Evolutionary conservation across 2,888 invertebrate species (phyloP).

Genomic region (Sinohyriopsis cumingii): DNA sequence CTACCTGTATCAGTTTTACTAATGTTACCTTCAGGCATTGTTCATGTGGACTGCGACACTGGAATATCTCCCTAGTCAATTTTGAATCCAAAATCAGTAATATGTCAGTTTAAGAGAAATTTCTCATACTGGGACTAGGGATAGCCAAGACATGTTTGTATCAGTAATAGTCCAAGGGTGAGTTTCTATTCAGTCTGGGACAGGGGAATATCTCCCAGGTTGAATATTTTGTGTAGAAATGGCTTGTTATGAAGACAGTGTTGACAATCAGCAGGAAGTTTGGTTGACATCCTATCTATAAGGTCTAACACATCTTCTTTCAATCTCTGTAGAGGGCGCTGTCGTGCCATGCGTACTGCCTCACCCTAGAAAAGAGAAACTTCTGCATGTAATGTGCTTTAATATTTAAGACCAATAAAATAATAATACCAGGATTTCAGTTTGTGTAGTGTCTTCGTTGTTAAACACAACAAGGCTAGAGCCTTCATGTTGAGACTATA

Average conservation of each 20-base stretch:
- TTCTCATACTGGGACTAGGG: too few species aligned
- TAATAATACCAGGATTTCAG: background rate
- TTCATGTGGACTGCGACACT: too few species aligned
- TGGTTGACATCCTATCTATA: constrained; percentile 34
- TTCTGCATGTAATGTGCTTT: background rate
- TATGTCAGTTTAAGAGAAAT: too few species aligned
- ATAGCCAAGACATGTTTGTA: too few species aligned
- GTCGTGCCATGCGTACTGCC: constrained; percentile 61
- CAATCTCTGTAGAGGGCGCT: constrained; percentile 41
- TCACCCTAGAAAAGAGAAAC: constrained; percentile 50
- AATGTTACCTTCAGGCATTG: too few species aligned
- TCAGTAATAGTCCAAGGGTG: too few species aligned
- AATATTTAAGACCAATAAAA: background rate
- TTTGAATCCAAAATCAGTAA: too few species aligned
- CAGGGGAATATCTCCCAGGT: constrained; percentile 32
- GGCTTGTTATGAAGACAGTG: constrained; percentile 60
- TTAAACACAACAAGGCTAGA: too few species aligned
- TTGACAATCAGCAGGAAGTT: constrained; percentile 30
- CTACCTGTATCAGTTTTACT: too few species aligned
- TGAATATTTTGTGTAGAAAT: constrained; percentile 48
- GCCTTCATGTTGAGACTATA: too few species aligned
- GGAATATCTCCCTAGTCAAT: too few species aligned
- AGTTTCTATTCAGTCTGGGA: constrained; percentile 17
- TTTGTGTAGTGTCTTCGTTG: background rate
- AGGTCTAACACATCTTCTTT: constrained; percentile 51